Percentiles rank a stretch among this genome's conserved stretches.
These are phyloP conservation scores for Ericerus pela DNA, from an alignment of 1,140 invertebrate species.

Conservation along the genomic window DNA sequence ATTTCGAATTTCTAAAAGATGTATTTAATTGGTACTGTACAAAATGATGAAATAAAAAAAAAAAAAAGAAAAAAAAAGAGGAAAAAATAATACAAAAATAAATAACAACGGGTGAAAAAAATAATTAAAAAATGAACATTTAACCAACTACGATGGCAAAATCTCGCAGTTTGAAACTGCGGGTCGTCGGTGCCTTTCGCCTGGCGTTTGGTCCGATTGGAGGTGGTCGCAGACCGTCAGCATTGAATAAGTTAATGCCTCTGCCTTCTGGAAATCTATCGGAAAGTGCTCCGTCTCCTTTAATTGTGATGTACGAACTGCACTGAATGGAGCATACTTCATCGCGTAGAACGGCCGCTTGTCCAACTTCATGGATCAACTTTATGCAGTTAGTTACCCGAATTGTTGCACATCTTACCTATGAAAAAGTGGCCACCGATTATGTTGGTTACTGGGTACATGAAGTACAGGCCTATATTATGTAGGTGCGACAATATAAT, in stretches of 20 bases:
- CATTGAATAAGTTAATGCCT: constrained; percentile 13
- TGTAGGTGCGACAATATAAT: background rate
- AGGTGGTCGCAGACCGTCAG: constrained; percentile 30
- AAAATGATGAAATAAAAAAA: background rate
- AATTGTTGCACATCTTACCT: constrained; percentile 78
- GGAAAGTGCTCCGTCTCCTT: background rate
- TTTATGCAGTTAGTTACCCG: constrained; percentile 74
- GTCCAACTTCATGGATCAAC: constrained; percentile 60
- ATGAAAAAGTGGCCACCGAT: constrained; percentile 25
- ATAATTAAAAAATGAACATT: background rate
- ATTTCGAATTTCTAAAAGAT: too few relatives aligned
- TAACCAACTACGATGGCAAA: constrained; percentile 1
- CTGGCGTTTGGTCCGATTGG: constrained; percentile 36
- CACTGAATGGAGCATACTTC: constrained; percentile 84
- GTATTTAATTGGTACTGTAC: too few relatives aligned
- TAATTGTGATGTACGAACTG: constrained; percentile 33
- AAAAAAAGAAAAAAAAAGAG: background rate
- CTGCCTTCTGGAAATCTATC: background rate
- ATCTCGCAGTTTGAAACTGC: constrained; percentile 16
- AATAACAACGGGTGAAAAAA: background rate
- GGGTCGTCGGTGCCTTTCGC: constrained; percentile 2
- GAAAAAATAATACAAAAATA: background rate
- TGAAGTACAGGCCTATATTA: background rate
- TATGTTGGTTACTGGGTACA: background rate
- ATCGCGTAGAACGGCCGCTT: constrained; percentile 64